Percentiles rank a stretch among this genome's conserved stretches.
Evolutionary conservation across 2,797 vertebrate genomes (phyloP).

Genomic region (Cynodonichthys magdalenae): DNA sequence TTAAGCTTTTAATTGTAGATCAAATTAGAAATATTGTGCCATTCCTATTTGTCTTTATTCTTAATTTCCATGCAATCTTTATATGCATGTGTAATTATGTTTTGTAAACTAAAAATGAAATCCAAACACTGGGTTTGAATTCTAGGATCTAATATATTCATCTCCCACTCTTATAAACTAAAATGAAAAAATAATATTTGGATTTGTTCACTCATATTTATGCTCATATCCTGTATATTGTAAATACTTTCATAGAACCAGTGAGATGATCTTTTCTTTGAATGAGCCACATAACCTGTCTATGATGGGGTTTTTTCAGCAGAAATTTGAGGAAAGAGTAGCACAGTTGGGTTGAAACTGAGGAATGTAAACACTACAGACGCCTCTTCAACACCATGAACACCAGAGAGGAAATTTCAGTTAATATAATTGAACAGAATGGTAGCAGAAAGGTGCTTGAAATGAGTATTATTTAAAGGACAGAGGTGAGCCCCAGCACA

Average conservation of each 20-base stretch:
- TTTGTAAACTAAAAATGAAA: too few species aligned
- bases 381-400: not conserved
- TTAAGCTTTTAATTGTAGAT: not conserved
- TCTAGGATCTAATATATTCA: too few species aligned
- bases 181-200: too few species aligned
- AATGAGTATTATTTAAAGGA: slow-evolving; percentile 11
- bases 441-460: not conserved
- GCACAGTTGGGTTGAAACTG: not conserved
- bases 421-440: not conserved
- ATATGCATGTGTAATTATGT: not conserved
- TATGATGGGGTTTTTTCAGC: not conserved
- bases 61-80: not conserved
- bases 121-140: too few species aligned
- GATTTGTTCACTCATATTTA: too few species aligned
- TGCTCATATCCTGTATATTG: too few species aligned
- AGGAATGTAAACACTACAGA: not conserved
- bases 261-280: not conserved
- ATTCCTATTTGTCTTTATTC: not conserved
- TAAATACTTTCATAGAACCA: too few species aligned
- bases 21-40: not conserved
- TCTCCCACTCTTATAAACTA: too few species aligned
- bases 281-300: not conserved
- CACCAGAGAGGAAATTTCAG: not conserved
- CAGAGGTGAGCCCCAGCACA: slow-evolving; percentile 1
- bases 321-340: not conserved